These are phyloP conservation scores for Aphidius gifuensis DNA, from an alignment of 1,140 invertebrate genomes.

Conservation along the genomic window DNA sequence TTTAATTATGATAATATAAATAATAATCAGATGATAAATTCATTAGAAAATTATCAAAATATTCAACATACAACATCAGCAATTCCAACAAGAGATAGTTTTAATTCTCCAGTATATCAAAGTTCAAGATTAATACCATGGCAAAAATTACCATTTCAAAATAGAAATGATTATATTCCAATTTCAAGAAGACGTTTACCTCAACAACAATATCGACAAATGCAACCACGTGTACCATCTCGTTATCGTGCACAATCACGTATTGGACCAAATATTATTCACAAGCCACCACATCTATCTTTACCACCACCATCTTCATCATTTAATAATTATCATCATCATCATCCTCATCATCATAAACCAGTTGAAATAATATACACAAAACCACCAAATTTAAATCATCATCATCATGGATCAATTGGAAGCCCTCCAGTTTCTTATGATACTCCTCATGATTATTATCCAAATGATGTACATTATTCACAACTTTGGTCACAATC, in stretches of 20 bases:
- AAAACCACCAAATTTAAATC: slow-evolving; percentile 38
- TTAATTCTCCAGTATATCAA: slow-evolving; percentile 10
- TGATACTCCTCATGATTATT: slow-evolving; percentile 34
- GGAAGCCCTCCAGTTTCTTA: slow-evolving; percentile 32
- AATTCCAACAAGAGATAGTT: neutral
- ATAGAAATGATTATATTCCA: slow-evolving; percentile 9
- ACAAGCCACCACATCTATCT: slow-evolving; percentile 28
- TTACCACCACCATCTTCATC: neutral
- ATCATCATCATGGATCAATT: slow-evolving; percentile 23
- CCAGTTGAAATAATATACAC: slow-evolving; percentile 43
- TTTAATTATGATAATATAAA: neutral
- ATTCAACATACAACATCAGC: slow-evolving; percentile 7
- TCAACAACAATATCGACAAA: slow-evolving; percentile 5
- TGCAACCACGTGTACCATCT: slow-evolving; percentile 1
- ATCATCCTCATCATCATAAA: slow-evolving; percentile 12
- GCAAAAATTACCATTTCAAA: slow-evolving; percentile 3
- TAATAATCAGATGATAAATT: neutral
- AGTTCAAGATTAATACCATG: slow-evolving; percentile 3
- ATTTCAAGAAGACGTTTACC: slow-evolving; percentile 7
- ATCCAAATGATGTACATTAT: slow-evolving; percentile 44
- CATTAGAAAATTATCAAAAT: neutral
- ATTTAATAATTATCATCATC: neutral
- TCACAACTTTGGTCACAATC: slow-evolving; percentile 48
- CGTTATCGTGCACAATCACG: slow-evolving; percentile 26
- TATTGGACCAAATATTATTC: slow-evolving; percentile 29